Evolutionary conservation across 2,797 vertebrate species (phyloP), one percentile per base, ranked within the genome.

Genomic region (Myripristis jacobus): DNA sequence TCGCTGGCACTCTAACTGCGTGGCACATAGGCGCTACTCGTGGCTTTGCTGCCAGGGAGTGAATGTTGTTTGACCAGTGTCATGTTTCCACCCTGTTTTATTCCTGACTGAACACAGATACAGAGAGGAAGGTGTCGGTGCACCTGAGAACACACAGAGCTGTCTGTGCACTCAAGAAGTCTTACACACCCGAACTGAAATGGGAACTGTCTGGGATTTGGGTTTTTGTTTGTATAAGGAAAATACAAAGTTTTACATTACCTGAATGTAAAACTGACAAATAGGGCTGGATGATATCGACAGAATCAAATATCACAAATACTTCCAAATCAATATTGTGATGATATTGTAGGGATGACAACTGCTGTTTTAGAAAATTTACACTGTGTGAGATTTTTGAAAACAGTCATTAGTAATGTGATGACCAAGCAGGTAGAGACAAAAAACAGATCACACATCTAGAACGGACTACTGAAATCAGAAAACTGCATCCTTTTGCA

Each of bases 1-100:
- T 81, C 84, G 3, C 0, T 0, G 51, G n/a, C 6, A 0, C 70
- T 85, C 88, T 88, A 88, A 90, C 91, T 91, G 73, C 41, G 63
- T 21, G 0, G 63, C 4, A 13, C 38, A 12, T 10, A 48, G 60
- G 16, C 1, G 18, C 6, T n/a, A 63, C 51, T 62, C 16, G 13
- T 25, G 54, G 51, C 41, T 50, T 52, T 44, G 47, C 50, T 2
- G 2, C 31, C 1, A 8, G 22, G 57, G 50, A 64, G 54, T 55
- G 50, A 75, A 72, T 44, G 54, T 64, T 46, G 69, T 73, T 67
- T 25, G 2, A 67, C 77, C 77, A 44, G 68, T 84, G 84, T 80
- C 77, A 65, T 7, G 48, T 80, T 58, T 66, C 64, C 38, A 21
- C 41, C 24, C 19, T 60, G 7, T 18, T 41, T 31, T 63, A 71